phyloP scores from a whole-genome alignment of 1,140 invertebrate genomes.

The Pseudomyrmex flavicornis region DNA sequence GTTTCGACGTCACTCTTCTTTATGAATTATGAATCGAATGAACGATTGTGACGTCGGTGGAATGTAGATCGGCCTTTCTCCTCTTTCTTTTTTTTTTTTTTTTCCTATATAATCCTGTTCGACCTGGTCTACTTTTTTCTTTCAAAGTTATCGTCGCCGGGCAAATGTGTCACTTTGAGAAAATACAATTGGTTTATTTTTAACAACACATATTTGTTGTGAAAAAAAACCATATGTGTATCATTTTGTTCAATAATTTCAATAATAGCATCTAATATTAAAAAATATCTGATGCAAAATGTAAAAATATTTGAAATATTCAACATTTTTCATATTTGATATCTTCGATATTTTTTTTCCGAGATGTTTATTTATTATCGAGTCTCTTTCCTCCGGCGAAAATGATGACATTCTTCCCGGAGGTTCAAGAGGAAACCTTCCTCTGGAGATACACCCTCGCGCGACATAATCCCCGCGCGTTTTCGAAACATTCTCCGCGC shows the following conservation, averaged over 20 bases:
- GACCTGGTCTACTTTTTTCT: background rate
- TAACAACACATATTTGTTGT: no score
- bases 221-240: no score
- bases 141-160: background rate
- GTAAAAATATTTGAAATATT: no score
- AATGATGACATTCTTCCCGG: background rate
- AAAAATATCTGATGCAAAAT: no score
- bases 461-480: background rate
- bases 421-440: background rate
- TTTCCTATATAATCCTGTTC: no score
- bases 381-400: background rate
- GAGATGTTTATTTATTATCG: background rate
- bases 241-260: no score
- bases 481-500: constrained; percentile 5
- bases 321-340: no score
- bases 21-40: constrained; percentile 37
- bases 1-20: constrained; percentile 28
- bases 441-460: no score
- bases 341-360: background rate
- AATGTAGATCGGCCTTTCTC: background rate
- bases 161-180: no score
- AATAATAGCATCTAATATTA: no score
- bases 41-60: background rate
- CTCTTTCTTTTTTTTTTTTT: no score
- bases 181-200: no score